Conservation (phyloP, 2,113 vertebrate species). For the Tiliqua scincoides region DNA sequence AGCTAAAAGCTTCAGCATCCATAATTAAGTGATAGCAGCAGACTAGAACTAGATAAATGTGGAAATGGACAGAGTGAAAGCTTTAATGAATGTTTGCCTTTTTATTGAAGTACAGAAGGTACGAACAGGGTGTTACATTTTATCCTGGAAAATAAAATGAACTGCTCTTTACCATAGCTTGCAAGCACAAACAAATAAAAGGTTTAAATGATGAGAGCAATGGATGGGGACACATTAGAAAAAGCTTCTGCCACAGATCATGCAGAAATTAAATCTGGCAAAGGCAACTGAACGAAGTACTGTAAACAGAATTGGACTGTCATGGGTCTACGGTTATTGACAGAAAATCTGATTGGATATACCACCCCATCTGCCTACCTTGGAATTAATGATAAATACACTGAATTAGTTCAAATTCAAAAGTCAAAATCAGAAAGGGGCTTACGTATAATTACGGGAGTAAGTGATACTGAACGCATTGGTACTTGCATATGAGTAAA, state of each 20-base stretch:
- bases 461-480: background rate
- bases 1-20: slow-evolving; percentile 73
- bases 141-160: background rate
- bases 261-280: slow-evolving; percentile 7
- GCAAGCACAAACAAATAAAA: background rate
- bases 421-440: background rate
- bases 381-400: background rate
- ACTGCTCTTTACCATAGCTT: background rate
- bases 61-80: slow-evolving; percentile 49
- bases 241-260: background rate
- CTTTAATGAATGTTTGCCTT: slow-evolving; percentile 42
- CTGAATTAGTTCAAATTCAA: background rate
- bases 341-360: background rate
- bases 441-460: background rate
- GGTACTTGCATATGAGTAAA: background rate
- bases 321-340: background rate
- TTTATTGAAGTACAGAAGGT: slow-evolving; percentile 9
- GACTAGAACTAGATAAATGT: slow-evolving; percentile 52
- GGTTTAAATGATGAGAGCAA: background rate
- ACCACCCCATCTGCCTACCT: background rate
- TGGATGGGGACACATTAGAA: background rate
- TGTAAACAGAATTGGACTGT: background rate
- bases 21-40: slow-evolving; percentile 71
- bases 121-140: background rate
- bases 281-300: background rate